Base-by-base conservation (phyloP, 2,888 invertebrate species). In the Pomacea canaliculata region DNA sequence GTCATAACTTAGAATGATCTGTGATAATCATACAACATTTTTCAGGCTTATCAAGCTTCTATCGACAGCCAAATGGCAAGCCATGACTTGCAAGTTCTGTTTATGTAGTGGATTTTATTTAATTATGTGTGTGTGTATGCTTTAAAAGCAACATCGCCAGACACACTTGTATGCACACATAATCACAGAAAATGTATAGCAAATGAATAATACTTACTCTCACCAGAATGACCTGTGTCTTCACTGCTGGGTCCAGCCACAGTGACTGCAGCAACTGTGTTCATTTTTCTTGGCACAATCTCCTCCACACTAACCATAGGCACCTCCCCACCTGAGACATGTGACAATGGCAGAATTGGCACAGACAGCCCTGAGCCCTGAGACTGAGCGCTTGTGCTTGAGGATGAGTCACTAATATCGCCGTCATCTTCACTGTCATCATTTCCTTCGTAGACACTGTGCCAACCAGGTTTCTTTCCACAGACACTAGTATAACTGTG, bases 401-500 rank as follows among this genome's bases (percentile, higher is more conserved):
- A 63, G 12, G 23, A n/a, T 63, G 63, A 23, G 27, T 63, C 63
- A 27, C 65, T 62, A 49, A 51, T 70, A 37, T 69, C 69, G 23
- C 70, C 70, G 48, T 70, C 70, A 19, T 70, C 70, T 16, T 48
- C 66, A 49, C 37, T 60, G 18, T 76, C 78, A 46, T 69, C 60
- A 7, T 69, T 78, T 23, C 78, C 81, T 13, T 71, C 56, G n/a
- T 48, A 65, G 18, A 18, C 49, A 56, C 71, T 59, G 49, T 75
- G 81, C 69, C 82, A 78, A 65, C 83, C 80, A 70, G 75, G 80
- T 69, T 83, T 82, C 68, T 83, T 83, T 13, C 89, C 89, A 80
- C 86, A 86, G 63, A 88, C 84, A 9, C 87, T 87, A 9, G 89
- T 89, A 78, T 89, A 89, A 76, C 83, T 82, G 77, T 89, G 89